A percentile compares a stretch with the other conserved stretches of the same genome.
phyloP scores from a whole-genome alignment of 1,140 invertebrate genomes.

The Bombyx mandarina region DNA sequence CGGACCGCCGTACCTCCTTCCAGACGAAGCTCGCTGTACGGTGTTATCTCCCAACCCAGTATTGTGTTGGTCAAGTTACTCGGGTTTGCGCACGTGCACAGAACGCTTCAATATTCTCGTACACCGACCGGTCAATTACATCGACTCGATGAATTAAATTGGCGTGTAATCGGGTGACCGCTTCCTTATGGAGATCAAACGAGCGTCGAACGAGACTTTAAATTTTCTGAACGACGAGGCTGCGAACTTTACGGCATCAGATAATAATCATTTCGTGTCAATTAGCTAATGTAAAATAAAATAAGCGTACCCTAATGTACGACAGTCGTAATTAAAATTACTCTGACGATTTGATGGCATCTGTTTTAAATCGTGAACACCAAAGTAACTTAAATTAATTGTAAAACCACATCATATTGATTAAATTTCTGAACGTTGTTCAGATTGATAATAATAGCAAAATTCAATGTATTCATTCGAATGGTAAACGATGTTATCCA shows the following conservation, averaged over 20 bases:
- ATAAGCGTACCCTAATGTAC: conserved; percentile 40
- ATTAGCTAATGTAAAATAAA: conserved; percentile 71
- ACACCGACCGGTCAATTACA: conserved; percentile 45
- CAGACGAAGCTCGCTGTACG: conserved; percentile 22
- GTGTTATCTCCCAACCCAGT: conserved; percentile 34
- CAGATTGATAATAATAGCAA: no score
- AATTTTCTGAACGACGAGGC: conserved; percentile 28
- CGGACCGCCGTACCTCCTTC: conserved; percentile 28
- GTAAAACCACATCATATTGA: no score
- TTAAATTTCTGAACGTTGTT: no score
- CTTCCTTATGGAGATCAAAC: conserved; percentile 47
- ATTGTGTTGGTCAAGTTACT: conserved; percentile 58
- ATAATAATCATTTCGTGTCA: conserved; percentile 62
- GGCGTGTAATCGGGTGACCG: conserved; percentile 30
- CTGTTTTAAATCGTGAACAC: conserved; percentile 32
- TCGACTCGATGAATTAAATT: conserved; percentile 57
- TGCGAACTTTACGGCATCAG: conserved; percentile 42
- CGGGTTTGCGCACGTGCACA: conserved; percentile 47
- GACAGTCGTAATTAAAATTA: conserved; percentile 60
- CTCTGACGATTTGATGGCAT: conserved; percentile 43
- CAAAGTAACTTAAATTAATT: no score
- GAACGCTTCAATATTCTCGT: conserved; percentile 23
- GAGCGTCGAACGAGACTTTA: conserved; percentile 30
- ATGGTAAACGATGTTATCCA: no score
- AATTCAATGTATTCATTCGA: no score